These are phyloP conservation scores for Cryptocephalus primarius DNA, from an alignment of 2,888 invertebrate genomes.

Conservation along the genomic window DNA sequence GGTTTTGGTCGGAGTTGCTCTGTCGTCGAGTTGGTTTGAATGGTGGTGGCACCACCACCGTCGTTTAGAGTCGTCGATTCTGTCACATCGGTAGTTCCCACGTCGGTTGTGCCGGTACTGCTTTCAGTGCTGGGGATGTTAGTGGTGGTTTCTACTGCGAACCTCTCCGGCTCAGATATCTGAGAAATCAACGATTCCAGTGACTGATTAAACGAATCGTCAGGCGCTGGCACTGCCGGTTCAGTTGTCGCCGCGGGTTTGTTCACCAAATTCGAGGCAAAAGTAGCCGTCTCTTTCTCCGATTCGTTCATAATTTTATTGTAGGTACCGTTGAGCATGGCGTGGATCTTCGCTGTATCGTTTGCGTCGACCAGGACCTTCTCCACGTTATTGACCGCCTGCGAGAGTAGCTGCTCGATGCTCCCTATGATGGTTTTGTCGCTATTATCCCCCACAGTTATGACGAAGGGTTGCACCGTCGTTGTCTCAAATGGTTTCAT, in stretches of 20 bases:
- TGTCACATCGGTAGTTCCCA: too few species aligned
- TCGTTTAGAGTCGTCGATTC: too few species aligned
- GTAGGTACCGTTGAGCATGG: slow-evolving; percentile 15
- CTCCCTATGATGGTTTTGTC: slow-evolving; percentile 23
- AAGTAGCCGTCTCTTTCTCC: slow-evolving; percentile 20
- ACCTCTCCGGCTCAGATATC: slow-evolving; percentile 12
- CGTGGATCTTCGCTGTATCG: slow-evolving; percentile 16
- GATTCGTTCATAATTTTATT: slow-evolving; percentile 19
- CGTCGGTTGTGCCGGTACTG: too few species aligned
- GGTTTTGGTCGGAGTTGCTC: background rate
- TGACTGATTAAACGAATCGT: slow-evolving; percentile 17
- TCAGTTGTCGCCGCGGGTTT: slow-evolving; percentile 4
- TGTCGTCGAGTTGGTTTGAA: background rate
- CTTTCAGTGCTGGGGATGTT: too few species aligned
- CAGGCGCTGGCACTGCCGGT: background rate
- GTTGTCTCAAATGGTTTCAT: background rate
- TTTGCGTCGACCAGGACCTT: slow-evolving; percentile 14
- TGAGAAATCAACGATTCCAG: slow-evolving; percentile 26
- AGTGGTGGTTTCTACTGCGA: too few species aligned
- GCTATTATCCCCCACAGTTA: slow-evolving; percentile 6
- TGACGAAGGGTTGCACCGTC: slow-evolving; percentile 6
- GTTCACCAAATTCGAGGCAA: slow-evolving; percentile 16
- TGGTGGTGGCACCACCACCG: background rate
- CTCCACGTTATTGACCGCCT: slow-evolving; percentile 24
- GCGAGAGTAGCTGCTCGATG: slow-evolving; percentile 29